phyloP scores from a whole-genome alignment of 2,113 vertebrate species.

The Mirza zaza region DNA sequence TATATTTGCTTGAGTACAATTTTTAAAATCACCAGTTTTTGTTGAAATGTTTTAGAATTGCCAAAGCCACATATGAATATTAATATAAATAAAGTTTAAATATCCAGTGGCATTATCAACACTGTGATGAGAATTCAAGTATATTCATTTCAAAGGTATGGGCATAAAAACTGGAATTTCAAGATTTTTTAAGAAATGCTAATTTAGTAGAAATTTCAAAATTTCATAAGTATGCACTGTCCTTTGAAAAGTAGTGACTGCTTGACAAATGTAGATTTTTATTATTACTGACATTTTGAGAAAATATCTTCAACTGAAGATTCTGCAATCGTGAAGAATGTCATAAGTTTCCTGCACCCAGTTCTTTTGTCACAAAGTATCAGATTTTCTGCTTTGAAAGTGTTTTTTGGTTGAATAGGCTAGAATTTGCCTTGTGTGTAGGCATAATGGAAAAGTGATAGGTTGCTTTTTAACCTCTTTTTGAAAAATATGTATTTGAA shows the following conservation, averaged over 20 bases:
- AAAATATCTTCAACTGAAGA: neutral
- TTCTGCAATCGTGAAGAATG: constrained; percentile 7
- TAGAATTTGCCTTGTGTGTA: neutral
- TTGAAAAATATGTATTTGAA: neutral
- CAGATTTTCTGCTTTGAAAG: constrained; percentile 24
- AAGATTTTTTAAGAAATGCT: constrained; percentile 37
- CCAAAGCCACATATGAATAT: neutral
- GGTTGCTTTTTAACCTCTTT: neutral
- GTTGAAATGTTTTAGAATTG: neutral
- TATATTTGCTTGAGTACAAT: neutral
- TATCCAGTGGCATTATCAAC: neutral
- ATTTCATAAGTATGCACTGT: neutral
- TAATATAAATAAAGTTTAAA: neutral
- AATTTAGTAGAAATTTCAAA: constrained; percentile 12
- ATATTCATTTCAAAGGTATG: neutral
- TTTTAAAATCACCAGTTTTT: neutral
- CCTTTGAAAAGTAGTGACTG: neutral
- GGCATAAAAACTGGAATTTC: neutral
- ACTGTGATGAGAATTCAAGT: neutral
- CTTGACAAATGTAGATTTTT: constrained; percentile 47
- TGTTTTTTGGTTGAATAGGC: constrained; percentile 33
- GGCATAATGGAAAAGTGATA: neutral
- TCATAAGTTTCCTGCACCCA: neutral
- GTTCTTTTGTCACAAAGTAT: neutral
- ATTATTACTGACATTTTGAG: constrained; percentile 42